These are phyloP conservation scores for Muscicapa adusta DNA, from an alignment of 2,113 vertebrate genomes.

Conservation along the genomic window DNA sequence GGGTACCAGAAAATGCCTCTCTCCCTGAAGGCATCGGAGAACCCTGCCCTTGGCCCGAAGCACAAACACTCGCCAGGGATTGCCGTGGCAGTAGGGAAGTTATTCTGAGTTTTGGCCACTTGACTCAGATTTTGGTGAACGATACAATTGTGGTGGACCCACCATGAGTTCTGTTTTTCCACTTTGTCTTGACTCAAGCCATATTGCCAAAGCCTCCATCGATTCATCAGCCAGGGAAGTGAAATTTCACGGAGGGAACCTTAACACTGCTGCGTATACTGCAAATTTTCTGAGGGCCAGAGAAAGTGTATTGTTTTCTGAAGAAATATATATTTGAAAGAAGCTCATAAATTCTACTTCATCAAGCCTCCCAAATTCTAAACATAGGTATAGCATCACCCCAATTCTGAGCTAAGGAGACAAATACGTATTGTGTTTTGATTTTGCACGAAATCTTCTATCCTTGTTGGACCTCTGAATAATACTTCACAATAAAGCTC, in stretches of 20 bases:
- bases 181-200: neutral
- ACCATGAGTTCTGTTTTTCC: neutral
- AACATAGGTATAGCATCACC: rapidly evolving
- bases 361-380: neutral
- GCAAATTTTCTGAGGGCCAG: neutral
- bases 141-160: rapidly evolving
- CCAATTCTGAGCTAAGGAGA: neutral
- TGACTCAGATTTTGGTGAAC: neutral
- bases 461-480: neutral
- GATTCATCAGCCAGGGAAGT: neutral
- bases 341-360: neutral
- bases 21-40: neutral
- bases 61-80: neutral
- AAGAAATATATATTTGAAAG: neutral
- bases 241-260: neutral
- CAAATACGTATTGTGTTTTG: neutral
- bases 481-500: neutral
- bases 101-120: neutral
- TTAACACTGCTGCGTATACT: neutral
- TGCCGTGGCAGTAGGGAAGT: neutral
- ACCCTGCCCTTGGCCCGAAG: rapidly evolving
- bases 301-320: neutral
- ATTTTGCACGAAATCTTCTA: neutral
- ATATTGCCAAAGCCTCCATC: rapidly evolving
- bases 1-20: neutral